Conservation (phyloP, 2,797 vertebrate species). For the Takifugu rubripes region DNA sequence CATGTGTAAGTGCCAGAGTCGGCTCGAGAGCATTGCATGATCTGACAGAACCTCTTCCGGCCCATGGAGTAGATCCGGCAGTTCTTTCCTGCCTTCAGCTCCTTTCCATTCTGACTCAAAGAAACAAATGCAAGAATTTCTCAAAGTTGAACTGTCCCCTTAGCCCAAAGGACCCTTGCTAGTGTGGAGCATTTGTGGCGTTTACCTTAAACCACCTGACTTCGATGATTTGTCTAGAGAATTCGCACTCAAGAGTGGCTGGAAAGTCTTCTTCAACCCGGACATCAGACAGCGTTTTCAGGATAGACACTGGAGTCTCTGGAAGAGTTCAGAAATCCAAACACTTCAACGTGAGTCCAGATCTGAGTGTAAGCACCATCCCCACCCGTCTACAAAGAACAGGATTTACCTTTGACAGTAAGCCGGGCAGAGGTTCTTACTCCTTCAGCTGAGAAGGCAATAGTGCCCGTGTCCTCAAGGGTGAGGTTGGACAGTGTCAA, state of each 20-base stretch:
- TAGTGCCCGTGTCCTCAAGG: conserved; percentile 84
- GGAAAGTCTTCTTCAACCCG: conserved; percentile 81
- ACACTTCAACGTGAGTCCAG: neutral
- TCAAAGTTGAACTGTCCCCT: neutral
- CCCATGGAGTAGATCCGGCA: conserved; percentile 85
- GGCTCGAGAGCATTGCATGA: conserved; percentile 68
- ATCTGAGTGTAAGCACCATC: neutral
- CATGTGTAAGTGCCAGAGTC: conserved; percentile 87
- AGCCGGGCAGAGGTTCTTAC: conserved; percentile 83
- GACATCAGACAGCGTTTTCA: conserved; percentile 76
- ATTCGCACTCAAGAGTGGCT: conserved; percentile 87
- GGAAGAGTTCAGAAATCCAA: conserved; percentile 17
- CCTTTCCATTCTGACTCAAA: conserved; percentile 72
- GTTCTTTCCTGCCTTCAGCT: conserved; percentile 74
- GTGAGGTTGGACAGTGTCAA: conserved; percentile 83
- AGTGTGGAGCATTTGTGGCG: neutral
- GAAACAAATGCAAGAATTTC: neutral
- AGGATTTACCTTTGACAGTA: conserved; percentile 78
- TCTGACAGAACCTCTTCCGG: conserved; percentile 84
- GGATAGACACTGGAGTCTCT: conserved; percentile 88
- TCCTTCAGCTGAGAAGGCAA: conserved; percentile 84
- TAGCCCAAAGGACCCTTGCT: too few species aligned
- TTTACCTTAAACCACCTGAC: conserved; percentile 90
- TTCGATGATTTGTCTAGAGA: conserved; percentile 84
- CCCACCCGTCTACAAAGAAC: neutral